A percentile compares a stretch with the other conserved stretches of the same genome.
Conservation (phyloP, 2,888 invertebrate species). For the Orchesella flavescens region DNA sequence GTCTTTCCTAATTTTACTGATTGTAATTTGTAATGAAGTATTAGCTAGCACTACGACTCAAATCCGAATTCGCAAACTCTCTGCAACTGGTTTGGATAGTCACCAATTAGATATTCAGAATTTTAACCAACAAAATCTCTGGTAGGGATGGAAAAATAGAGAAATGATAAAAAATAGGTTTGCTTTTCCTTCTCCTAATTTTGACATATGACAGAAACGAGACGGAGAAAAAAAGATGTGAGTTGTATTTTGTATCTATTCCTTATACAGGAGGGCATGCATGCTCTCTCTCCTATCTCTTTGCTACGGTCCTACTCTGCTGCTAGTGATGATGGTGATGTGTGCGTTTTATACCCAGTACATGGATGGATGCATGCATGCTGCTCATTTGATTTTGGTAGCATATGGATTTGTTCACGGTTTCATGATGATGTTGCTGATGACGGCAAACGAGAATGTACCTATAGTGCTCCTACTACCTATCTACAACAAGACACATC, state of each 20-base stretch:
- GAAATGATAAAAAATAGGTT: no score
- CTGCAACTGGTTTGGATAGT: no score
- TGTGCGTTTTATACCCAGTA: neutral
- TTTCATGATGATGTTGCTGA: neutral
- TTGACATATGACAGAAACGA: neutral
- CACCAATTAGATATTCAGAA: no score
- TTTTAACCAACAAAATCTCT: no score
- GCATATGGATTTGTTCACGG: conserved; percentile 23
- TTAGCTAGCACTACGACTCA: no score
- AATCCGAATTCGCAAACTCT: no score
- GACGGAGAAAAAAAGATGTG: neutral
- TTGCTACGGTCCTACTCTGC: neutral
- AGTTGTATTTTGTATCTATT: neutral
- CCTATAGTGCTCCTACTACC: neutral
- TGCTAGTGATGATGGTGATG: neutral
- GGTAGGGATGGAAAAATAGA: no score
- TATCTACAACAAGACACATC: neutral
- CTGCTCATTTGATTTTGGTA: conserved; percentile 15
- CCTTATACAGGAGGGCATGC: neutral
- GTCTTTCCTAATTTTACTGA: no score
- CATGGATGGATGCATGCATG: neutral
- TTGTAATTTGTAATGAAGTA: no score
- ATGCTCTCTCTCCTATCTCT: neutral
- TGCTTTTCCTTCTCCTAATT: no score
- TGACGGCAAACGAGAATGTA: neutral